phyloP scores from a whole-genome alignment of 1,140 invertebrate species.

The Sarcophaga bullata region DNA sequence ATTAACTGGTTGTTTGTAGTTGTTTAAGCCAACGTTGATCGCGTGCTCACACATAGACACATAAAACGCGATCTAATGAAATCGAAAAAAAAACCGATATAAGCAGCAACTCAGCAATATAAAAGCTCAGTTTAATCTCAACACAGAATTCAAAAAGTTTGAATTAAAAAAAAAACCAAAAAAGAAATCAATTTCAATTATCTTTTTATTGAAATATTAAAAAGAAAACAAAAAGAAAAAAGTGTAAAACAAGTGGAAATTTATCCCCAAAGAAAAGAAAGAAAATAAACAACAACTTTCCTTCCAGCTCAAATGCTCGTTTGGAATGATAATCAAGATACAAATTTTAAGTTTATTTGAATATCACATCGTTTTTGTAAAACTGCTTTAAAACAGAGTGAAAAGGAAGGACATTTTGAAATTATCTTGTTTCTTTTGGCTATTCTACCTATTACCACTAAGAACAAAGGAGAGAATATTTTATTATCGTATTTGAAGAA shows the following conservation, averaged over 20 bases:
- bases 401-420: not conserved
- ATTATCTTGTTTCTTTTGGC: no score
- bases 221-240: no score
- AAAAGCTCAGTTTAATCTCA: slow-evolving; percentile 30
- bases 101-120: slow-evolving; percentile 23
- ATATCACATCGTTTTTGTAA: not conserved
- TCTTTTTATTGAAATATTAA: not conserved
- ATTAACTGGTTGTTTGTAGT: not conserved
- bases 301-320: slow-evolving; percentile 54
- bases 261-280: not conserved
- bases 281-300: not conserved
- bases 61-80: not conserved
- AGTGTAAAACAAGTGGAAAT: not conserved
- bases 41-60: not conserved
- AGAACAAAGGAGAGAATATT: not conserved
- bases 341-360: slow-evolving; percentile 60
- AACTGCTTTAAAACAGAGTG: not conserved
- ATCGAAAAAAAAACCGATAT: slow-evolving; percentile 35
- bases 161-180: not conserved
- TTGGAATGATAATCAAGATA: slow-evolving; percentile 63
- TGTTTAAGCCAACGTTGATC: not conserved
- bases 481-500: not conserved
- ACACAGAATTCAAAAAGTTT: slow-evolving; percentile 29
- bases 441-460: no score
- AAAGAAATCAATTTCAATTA: not conserved